Percentiles rank a stretch among this genome's conserved stretches.
Evolutionary conservation across 1,140 invertebrate genomes (phyloP).

Genomic region (Stenopsyche tienmushanensis): DNA sequence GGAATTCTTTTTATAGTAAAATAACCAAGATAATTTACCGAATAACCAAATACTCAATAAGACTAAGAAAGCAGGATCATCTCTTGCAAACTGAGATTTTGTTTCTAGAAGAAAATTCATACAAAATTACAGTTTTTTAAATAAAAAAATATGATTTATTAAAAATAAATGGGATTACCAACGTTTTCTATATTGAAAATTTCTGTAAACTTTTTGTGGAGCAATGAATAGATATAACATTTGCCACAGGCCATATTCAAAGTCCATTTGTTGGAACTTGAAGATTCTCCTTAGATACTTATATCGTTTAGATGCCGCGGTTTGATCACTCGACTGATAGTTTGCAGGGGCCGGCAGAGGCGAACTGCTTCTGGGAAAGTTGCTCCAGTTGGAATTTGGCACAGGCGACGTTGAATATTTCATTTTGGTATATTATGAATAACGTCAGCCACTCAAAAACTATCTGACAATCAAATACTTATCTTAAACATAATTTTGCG

Average conservation of each 20-base stretch:
- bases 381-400: conserved; percentile 48
- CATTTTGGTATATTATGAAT: conserved; percentile 54
- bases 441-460: too few relatives aligned
- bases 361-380: conserved; percentile 57
- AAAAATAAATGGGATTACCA: conserved; percentile 50
- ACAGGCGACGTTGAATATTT: conserved; percentile 68
- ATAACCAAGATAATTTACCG: conserved; percentile 59
- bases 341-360: conserved; percentile 61
- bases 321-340: conserved; percentile 70
- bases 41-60: conserved; percentile 84
- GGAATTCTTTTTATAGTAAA: conserved; percentile 7
- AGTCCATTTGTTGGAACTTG: conserved; percentile 98
- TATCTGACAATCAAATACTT: too few relatives aligned
- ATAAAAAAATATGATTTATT: conserved; percentile 9
- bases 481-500: too few relatives aligned
- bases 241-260: conserved; percentile 99
- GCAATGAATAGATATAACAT: conserved; percentile 95
- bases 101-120: conserved; percentile 80
- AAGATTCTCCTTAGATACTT: conserved; percentile 89
- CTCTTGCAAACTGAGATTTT: conserved; percentile 97
- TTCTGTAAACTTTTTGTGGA: conserved; percentile 97
- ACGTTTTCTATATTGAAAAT: conserved; percentile 99
- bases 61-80: conserved; percentile 98
- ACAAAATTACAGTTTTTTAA: conserved; percentile 42
- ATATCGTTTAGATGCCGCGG: conserved; percentile 87